Evolutionary conservation across 2,888 invertebrate genomes (phyloP), one percentile per base, ranked within the genome.

Genomic region (Melipona bicolor): DNA sequence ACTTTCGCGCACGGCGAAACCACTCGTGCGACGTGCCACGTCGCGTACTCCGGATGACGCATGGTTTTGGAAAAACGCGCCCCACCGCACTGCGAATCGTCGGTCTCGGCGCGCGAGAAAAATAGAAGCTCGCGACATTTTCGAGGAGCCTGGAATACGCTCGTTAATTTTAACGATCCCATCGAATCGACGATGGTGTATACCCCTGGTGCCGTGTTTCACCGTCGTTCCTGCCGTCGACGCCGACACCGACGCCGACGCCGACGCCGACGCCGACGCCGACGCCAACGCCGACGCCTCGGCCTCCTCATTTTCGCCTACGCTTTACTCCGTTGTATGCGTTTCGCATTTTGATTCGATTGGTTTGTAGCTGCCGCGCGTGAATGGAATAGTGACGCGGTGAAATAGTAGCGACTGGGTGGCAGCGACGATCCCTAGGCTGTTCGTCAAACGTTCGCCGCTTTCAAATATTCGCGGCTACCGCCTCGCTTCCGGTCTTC

Each of bases 121-220:
- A 88, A 87, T 84, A 81, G 84, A 79, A 80, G 73, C 83, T 79
- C 86, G 88, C 86, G 83, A 89, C 84, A 86, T 79, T 89, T 88
- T 84, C 89, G 79, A 84, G 86, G 80, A 82, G 88, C 65, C 21
- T 79, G 84, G 83, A 88, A 83, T 86, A 87, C 80, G 84, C 87
- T 89, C 85, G 89, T 90, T 89, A 88, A 89, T 89, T 89, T 89
- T 88, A 89, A 89, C 85, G 87, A 89, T 87, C 90, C 77, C 84
- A 88, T 88, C 89, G 90, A 89, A 88, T 77, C 77, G 78, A 81
- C 77, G 82, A 77, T 68, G 81, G 68, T 76, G 70, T 62, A 72
- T 73, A 78, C 65, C 64, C 50, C 11, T 24, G 67, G 17, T 69
- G n/a, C 32, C 65, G 61, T 61, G 61, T 52, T 52, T 43, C 59